phyloP scores from a whole-genome alignment of 1,140 invertebrate species.

The Caerostris extrusa region DNA sequence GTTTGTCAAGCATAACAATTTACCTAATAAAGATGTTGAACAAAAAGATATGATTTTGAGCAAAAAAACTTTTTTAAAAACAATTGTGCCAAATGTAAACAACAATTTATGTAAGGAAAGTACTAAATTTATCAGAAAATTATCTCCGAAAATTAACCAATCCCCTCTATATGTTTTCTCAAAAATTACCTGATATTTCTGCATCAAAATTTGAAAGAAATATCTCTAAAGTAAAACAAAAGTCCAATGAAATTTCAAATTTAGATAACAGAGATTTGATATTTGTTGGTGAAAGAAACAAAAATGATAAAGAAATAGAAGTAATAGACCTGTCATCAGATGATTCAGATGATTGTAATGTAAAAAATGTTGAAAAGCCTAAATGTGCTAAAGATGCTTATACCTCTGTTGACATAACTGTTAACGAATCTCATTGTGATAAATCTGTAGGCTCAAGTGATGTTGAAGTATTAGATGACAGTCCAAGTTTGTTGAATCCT shows the following conservation, averaged over 20 bases:
- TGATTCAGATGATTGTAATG: not conserved
- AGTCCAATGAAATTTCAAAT: not conserved
- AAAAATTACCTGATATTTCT: slow-evolving; percentile 16
- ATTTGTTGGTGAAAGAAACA: not conserved
- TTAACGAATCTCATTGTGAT: not conserved
- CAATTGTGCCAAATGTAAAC: not conserved
- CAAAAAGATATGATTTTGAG: not conserved
- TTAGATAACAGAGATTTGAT: not conserved
- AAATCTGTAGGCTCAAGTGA: not conserved
- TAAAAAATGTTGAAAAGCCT: not conserved
- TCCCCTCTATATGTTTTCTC: not conserved
- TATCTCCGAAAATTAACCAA: not conserved
- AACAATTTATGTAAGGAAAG: not conserved
- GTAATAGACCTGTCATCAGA: slow-evolving; percentile 53
- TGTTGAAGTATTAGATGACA: slow-evolving; percentile 37
- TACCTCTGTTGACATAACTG: not conserved
- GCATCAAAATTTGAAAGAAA: slow-evolving; percentile 21
- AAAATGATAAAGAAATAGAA: not conserved
- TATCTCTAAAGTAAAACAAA: not conserved
- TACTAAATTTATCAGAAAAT: not conserved
- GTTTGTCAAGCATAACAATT: not conserved
- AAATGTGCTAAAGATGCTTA: not conserved
- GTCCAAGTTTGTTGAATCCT: slow-evolving; percentile 26
- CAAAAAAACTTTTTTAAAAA: not conserved
- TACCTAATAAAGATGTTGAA: not conserved